phyloP scores from a whole-genome alignment of 2,888 invertebrate species.

The Ochropacha duplaris region DNA sequence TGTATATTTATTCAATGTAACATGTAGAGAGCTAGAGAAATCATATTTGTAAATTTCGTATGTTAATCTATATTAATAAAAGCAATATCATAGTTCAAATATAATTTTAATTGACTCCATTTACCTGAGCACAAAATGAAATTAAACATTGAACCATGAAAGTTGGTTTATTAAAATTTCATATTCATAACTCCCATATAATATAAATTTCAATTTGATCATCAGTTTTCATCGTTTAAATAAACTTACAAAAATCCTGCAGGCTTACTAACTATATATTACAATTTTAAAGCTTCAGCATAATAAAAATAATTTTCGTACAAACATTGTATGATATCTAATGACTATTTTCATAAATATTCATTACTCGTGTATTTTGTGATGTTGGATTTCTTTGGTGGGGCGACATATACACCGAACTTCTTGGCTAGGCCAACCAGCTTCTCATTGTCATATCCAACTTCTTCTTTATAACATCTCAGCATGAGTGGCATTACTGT shows the following conservation, averaged over 20 bases:
- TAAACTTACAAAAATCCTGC: slow-evolving; percentile 80
- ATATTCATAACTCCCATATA: slow-evolving; percentile 79
- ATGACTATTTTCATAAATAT: slow-evolving; percentile 81
- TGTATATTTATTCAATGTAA: neutral
- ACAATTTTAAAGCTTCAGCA: slow-evolving; percentile 81
- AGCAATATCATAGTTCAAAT: slow-evolving; percentile 38
- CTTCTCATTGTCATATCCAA: slow-evolving; percentile 83
- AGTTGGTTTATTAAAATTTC: slow-evolving; percentile 77
- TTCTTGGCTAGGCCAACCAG: slow-evolving; percentile 79
- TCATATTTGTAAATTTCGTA: slow-evolving; percentile 11
- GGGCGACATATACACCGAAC: slow-evolving; percentile 76
- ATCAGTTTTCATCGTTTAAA: slow-evolving; percentile 62
- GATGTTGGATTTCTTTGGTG: slow-evolving; percentile 84
- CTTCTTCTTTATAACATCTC: slow-evolving; percentile 83
- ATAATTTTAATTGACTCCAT: slow-evolving; percentile 48
- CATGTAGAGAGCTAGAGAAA: slow-evolving; percentile 6
- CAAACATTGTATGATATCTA: slow-evolving; percentile 46
- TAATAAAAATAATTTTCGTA: slow-evolving; percentile 75
- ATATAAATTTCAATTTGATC: slow-evolving; percentile 77
- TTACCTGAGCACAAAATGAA: slow-evolving; percentile 46
- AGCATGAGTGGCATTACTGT: slow-evolving; percentile 85
- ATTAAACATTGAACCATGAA: slow-evolving; percentile 59
- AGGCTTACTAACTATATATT: slow-evolving; percentile 79
- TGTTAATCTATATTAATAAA: slow-evolving; percentile 28
- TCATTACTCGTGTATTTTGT: slow-evolving; percentile 87